Conservation (phyloP, 2,113 vertebrate species). For the Micronycteris hirsuta region DNA sequence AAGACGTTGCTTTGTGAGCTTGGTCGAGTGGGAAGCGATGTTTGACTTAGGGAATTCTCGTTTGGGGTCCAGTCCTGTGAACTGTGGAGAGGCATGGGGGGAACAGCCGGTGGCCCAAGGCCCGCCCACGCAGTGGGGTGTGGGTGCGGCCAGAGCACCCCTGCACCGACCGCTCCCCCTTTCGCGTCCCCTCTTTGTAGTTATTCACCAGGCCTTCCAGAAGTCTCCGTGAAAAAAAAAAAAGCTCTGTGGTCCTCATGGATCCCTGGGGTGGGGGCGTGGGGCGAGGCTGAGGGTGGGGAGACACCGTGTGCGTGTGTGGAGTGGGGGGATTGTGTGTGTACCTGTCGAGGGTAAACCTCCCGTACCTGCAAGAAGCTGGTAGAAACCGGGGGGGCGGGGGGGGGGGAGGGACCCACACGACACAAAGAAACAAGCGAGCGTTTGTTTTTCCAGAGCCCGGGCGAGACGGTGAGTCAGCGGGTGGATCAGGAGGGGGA, state of each 20-base stretch:
- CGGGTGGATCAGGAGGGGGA: background rate
- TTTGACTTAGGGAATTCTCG: slow-evolving; percentile 27
- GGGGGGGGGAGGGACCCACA: background rate
- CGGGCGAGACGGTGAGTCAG: background rate
- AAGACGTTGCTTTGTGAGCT: background rate
- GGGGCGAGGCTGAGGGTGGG: accelerated
- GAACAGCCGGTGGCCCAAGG: background rate
- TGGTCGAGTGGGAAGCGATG: background rate
- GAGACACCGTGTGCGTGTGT: too few relatives aligned
- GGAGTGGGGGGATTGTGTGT: accelerated
- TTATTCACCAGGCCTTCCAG: background rate
- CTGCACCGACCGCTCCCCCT: accelerated
- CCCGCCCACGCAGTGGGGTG: accelerated
- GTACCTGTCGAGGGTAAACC: background rate
- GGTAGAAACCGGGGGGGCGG: too few relatives aligned
- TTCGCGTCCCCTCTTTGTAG: background rate
- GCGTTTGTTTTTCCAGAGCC: background rate
- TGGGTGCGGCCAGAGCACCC: accelerated
- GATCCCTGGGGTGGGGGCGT: background rate
- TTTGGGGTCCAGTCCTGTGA: background rate
- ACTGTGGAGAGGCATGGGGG: background rate
- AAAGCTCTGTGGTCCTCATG: background rate
- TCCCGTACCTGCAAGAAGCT: background rate
- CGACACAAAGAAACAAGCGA: background rate
- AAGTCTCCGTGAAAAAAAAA: background rate